Evolutionary conservation across 2,888 invertebrate species (phyloP).

Genomic region (Furcula furcula): DNA sequence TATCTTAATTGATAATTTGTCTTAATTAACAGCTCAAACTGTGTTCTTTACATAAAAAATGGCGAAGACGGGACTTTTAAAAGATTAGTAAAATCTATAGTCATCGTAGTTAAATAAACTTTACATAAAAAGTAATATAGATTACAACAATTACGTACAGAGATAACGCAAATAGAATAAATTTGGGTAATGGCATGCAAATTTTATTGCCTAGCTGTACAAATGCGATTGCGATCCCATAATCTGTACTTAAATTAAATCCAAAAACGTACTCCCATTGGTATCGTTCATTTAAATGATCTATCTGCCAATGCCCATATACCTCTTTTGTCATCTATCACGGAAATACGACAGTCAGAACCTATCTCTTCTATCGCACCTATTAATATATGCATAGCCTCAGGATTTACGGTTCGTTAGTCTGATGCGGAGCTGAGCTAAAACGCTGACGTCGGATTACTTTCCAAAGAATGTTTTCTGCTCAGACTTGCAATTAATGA

Average conservation of each 20-base stretch:
- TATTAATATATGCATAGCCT: conserved; percentile 10
- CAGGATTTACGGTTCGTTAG: conserved; percentile 6
- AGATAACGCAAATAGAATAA: conserved; percentile 28
- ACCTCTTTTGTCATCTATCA: too few relatives aligned
- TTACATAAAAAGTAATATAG: conserved; percentile 16
- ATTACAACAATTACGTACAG: conserved; percentile 32
- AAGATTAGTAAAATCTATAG: too few relatives aligned
- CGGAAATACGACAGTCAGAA: too few relatives aligned
- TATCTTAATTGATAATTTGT: conserved; percentile 22
- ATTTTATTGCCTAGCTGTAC: conserved; percentile 35
- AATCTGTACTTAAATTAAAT: conserved; percentile 20
- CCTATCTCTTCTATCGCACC: too few relatives aligned
- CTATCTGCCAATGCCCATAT: background rate
- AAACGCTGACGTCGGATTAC: conserved; percentile 12
- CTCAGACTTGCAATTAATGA: conserved; percentile 3
- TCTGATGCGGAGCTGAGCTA: background rate
- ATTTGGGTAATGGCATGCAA: conserved; percentile 45
- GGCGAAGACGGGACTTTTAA: background rate
- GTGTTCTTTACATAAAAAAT: conserved; percentile 8
- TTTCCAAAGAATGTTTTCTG: conserved; percentile 8
- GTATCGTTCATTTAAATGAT: conserved; percentile 1
- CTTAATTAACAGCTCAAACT: conserved; percentile 9
- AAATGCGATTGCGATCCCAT: conserved; percentile 25
- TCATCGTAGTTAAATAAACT: conserved; percentile 7
- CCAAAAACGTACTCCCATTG: conserved; percentile 10